phyloP scores from a whole-genome alignment of 2,888 invertebrate genomes.

The Megalurothrips usitatus region DNA sequence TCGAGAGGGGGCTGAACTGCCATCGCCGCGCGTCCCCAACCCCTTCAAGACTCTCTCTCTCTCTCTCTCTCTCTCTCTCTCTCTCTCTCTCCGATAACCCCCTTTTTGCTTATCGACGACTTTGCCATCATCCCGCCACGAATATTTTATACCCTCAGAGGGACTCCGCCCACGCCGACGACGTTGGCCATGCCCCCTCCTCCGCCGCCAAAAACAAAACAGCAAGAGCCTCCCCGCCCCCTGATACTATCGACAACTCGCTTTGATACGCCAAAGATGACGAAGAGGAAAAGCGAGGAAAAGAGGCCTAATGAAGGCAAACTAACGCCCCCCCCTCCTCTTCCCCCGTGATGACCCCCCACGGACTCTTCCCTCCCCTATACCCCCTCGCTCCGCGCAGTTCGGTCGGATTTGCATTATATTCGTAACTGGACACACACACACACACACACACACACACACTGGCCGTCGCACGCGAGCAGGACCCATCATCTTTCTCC shows the following conservation, averaged over 20 bases:
- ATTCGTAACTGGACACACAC: no score
- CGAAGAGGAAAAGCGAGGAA: not conserved
- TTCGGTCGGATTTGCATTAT: conserved; percentile 13
- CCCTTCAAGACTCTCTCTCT: no score
- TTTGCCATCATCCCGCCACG: not conserved
- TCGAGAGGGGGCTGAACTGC: no score
- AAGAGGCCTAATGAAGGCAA: not conserved
- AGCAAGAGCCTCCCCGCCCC: not conserved
- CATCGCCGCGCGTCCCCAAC: no score
- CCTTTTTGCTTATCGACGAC: conserved; percentile 12
- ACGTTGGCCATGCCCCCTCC: not conserved
- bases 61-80: not conserved
- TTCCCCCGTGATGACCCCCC: not conserved
- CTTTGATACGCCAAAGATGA: not conserved
- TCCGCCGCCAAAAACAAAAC: not conserved
- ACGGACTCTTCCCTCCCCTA: no score
- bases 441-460: no score
- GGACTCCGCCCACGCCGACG: no score
- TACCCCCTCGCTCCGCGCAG: no score
- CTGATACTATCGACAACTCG: not conserved
- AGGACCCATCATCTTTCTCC: conserved; percentile 4
- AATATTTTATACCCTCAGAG: not conserved
- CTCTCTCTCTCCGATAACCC: not conserved
- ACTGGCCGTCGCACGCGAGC: not conserved
- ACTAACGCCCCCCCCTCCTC: not conserved